phyloP scores from a whole-genome alignment of 2,113 vertebrate genomes.

The Hippocampus guttulatus region DNA sequence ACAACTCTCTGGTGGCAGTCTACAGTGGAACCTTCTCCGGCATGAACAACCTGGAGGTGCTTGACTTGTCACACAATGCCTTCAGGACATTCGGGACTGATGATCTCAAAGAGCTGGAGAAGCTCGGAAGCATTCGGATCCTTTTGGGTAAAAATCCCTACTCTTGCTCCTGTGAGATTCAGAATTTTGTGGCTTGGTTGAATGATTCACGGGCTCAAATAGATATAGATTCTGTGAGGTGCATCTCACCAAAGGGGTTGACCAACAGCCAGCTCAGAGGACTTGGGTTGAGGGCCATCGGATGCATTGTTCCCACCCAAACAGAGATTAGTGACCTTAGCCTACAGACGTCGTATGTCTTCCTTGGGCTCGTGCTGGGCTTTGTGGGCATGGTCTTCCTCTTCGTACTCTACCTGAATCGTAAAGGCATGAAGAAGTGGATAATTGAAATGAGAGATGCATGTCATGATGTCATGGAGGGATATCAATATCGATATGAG shows the following conservation, averaged over 20 bases:
- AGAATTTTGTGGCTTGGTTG: constrained; percentile 63
- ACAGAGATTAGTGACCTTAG: constrained; percentile 51
- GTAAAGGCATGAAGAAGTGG: constrained; percentile 75
- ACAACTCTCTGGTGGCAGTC: constrained; percentile 71
- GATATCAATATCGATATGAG: constrained; percentile 76
- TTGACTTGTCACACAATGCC: constrained; percentile 69
- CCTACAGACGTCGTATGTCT: constrained; percentile 74
- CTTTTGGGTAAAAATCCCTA: constrained; percentile 73
- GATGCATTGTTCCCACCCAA: constrained; percentile 54
- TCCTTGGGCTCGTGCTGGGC: constrained; percentile 73
- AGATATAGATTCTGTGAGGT: constrained; percentile 62
- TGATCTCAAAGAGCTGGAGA: constrained; percentile 61
- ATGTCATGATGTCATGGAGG: constrained; percentile 71
- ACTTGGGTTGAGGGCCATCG: constrained; percentile 44
- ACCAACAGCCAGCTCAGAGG: constrained; percentile 40
- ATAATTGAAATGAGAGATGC: constrained; percentile 65
- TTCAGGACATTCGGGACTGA: constrained; percentile 56
- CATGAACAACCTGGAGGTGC: constrained; percentile 53
- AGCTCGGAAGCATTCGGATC: constrained; percentile 50
- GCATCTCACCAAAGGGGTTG: constrained; percentile 53
- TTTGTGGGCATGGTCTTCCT: constrained; percentile 76
- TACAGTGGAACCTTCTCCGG: constrained; percentile 71
- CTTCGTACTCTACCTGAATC: constrained; percentile 78
- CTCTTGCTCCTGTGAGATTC: constrained; percentile 69
- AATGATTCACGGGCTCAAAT: constrained; percentile 60